These are phyloP conservation scores for Pachliopta kotzebuea DNA, from an alignment of 2,888 invertebrate genomes.

Conservation along the genomic window DNA sequence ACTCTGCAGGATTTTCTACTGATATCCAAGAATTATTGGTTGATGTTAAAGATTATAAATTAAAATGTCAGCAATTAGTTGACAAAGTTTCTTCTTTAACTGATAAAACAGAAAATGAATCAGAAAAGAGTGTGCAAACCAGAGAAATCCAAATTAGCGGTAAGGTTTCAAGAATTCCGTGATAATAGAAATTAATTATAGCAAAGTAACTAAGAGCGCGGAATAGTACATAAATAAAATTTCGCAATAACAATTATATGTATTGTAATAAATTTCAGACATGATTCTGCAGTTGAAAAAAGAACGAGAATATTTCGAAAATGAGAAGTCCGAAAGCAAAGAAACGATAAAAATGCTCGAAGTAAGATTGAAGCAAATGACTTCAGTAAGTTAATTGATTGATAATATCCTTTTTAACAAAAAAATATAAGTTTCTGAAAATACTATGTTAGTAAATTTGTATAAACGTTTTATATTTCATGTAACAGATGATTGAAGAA, in stretches of 20 bases:
- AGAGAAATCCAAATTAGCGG: constrained; percentile 80
- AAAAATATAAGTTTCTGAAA: background rate
- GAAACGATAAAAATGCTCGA: constrained; percentile 78
- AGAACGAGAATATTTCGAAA: constrained; percentile 78
- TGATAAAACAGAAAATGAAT: constrained; percentile 64
- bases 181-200: background rate
- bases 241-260: too few species aligned
- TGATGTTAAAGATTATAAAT: constrained; percentile 71
- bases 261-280: constrained; percentile 53
- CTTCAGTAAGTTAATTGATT: constrained; percentile 49
- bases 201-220: too few species aligned
- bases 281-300: constrained; percentile 79
- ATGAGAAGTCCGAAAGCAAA: constrained; percentile 76
- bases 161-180: constrained; percentile 39
- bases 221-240: too few species aligned
- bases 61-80: constrained; percentile 65
- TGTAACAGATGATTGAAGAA: constrained; percentile 66
- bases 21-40: constrained; percentile 72
- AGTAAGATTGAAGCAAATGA: constrained; percentile 80
- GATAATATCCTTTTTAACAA: background rate
- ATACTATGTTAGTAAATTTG: background rate
- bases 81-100: constrained; percentile 69
- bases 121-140: constrained; percentile 69
- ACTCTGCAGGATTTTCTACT: constrained; percentile 71
- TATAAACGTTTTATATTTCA: background rate